Evolutionary conservation across 1,140 invertebrate species (phyloP).

Genomic region (Ectropis grisescens): DNA sequence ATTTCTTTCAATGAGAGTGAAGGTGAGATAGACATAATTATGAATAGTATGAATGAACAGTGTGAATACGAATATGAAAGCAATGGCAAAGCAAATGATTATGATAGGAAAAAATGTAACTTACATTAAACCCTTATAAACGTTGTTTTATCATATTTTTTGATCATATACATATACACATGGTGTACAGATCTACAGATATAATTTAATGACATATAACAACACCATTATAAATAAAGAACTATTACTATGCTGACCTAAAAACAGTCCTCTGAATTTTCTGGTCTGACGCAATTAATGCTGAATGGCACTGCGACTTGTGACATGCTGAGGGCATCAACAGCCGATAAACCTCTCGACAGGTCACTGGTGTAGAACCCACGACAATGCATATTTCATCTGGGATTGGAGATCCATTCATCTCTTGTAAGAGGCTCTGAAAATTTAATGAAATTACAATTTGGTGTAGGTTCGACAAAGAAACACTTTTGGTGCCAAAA

Average conservation of each 20-base stretch:
- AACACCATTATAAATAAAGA: no score
- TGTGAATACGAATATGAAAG: no score
- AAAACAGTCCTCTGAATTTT: constrained; percentile 52
- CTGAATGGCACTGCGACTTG: constrained; percentile 49
- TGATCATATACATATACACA: no score
- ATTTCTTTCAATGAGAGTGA: no score
- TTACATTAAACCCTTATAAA: not conserved
- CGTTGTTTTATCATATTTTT: no score
- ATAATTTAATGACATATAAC: no score
- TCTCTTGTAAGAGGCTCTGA: constrained; percentile 48
- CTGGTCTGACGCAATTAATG: constrained; percentile 40
- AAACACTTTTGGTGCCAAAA: no score
- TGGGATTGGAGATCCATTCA: constrained; percentile 33
- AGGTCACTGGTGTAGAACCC: constrained; percentile 43
- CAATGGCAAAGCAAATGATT: no score
- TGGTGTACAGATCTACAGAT: not conserved
- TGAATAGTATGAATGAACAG: no score
- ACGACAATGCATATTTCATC: constrained; percentile 51
- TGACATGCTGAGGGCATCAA: constrained; percentile 40
- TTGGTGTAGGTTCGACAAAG: no score
- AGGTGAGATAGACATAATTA: no score
- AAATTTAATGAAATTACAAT: no score
- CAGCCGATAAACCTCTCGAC: constrained; percentile 51
- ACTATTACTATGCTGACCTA: constrained; percentile 22
- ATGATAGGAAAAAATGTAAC: constrained; percentile 3